phyloP scores from a whole-genome alignment of 2,888 invertebrate species.

The Drosophila pseudotalamancana region DNA sequence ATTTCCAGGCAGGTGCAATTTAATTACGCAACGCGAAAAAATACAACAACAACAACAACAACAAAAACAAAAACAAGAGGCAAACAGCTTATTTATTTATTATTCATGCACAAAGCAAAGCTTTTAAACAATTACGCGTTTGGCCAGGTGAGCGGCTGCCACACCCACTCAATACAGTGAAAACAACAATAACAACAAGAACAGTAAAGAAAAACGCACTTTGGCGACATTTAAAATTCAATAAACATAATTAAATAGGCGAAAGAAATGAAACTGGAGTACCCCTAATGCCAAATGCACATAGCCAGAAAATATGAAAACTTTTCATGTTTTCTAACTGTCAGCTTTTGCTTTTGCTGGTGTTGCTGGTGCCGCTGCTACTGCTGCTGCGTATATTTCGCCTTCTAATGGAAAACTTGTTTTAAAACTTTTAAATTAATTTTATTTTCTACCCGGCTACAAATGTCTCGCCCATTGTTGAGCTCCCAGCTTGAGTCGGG shows the following conservation, averaged over 20 bases:
- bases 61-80: background rate
- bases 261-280: slow-evolving; percentile 1
- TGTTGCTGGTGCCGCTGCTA: background rate
- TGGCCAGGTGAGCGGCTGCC: slow-evolving; percentile 39
- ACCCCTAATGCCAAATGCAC: slow-evolving; percentile 8
- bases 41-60: background rate
- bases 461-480: slow-evolving; percentile 52
- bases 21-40: slow-evolving; percentile 44
- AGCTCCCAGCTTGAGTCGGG: slow-evolving; percentile 21
- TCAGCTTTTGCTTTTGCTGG: slow-evolving; percentile 14
- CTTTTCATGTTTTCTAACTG: slow-evolving; percentile 77
- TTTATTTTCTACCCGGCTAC: slow-evolving; percentile 66
- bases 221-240: slow-evolving; percentile 71
- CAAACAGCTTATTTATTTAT: slow-evolving; percentile 53
- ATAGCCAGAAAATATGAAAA: slow-evolving; percentile 57
- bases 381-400: slow-evolving; percentile 25
- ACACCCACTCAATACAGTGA: too few relatives aligned
- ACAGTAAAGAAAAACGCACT: slow-evolving; percentile 37
- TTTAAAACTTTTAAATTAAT: slow-evolving; percentile 79
- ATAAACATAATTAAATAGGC: slow-evolving; percentile 71
- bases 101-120: slow-evolving; percentile 47
- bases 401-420: slow-evolving; percentile 75
- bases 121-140: slow-evolving; percentile 64
- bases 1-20: slow-evolving; percentile 62
- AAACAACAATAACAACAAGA: background rate